Conservation (phyloP, 2,113 vertebrate species). For the Candoia aspera region DNA sequence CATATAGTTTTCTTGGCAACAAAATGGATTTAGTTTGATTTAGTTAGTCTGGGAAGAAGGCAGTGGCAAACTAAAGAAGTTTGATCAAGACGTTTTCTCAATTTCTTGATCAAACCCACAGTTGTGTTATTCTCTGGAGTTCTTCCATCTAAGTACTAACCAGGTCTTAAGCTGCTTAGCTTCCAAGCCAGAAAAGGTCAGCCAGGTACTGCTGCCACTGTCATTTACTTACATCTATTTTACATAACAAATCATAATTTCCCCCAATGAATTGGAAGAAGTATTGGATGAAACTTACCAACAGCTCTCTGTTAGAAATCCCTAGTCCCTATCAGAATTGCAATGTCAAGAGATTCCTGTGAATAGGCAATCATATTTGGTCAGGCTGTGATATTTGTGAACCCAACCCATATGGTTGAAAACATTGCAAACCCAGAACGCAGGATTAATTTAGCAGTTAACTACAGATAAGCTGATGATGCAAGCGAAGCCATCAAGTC, state of each 20-base stretch:
- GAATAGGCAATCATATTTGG: neutral
- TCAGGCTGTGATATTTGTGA: neutral
- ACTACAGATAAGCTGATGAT: neutral
- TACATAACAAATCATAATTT: neutral
- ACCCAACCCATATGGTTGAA: neutral
- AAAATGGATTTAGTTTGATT: neutral
- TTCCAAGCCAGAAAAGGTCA: neutral
- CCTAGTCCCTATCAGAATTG: neutral
- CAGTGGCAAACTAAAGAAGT: too few relatives aligned
- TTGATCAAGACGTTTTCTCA: too few relatives aligned
- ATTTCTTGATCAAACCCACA: neutral
- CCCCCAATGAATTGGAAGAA: neutral
- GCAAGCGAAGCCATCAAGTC: neutral
- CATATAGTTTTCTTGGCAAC: neutral
- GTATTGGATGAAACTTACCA: neutral
- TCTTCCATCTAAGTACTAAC: neutral
- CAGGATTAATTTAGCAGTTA: neutral
- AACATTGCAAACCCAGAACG: neutral
- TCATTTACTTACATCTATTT: neutral
- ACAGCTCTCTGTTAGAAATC: neutral
- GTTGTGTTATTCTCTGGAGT: neutral
- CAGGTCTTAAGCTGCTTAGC: neutral
- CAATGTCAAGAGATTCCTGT: neutral
- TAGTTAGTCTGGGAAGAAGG: too few relatives aligned
- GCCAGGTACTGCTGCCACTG: neutral